Evolutionary conservation across 2,113 vertebrate genomes (phyloP).

Genomic region (Oreocharis arfaki): DNA sequence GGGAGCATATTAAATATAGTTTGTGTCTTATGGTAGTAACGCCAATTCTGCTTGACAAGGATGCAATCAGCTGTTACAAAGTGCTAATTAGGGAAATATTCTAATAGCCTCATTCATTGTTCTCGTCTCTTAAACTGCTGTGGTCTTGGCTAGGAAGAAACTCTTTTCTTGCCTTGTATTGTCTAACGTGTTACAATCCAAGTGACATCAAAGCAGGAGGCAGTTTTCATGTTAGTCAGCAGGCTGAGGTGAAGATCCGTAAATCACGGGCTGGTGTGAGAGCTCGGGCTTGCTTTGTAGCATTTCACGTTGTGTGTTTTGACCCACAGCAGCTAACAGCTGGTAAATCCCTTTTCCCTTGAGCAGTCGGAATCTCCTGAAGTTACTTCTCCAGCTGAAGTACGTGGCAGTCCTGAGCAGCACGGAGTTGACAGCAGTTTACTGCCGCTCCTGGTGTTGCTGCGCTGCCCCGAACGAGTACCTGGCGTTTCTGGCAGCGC

Average conservation of each 20-base stretch:
- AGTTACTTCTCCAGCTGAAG: neutral
- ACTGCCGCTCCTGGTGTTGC: neutral
- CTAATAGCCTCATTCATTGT: neutral
- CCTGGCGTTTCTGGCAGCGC: neutral
- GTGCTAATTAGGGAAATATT: neutral
- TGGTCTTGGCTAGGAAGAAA: neutral
- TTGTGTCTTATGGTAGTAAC: neutral
- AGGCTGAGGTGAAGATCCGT: neutral
- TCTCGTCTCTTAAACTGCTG: neutral
- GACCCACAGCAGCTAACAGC: neutral
- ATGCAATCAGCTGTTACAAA: neutral
- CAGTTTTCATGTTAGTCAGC: neutral
- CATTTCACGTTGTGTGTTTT: neutral
- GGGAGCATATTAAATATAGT: neutral
- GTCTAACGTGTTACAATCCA: neutral
- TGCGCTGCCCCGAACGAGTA: accelerated
- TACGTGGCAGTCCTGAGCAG: neutral
- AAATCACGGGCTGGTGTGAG: neutral
- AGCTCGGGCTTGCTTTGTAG: neutral
- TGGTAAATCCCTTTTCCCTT: neutral
- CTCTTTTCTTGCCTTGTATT: neutral
- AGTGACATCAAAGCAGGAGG: neutral
- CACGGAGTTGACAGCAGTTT: neutral
- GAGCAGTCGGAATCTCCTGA: neutral
- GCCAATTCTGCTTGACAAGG: neutral